Evolutionary conservation across 2,888 invertebrate species (phyloP), one percentile per base, ranked within the genome.

Genomic region (Stenchaetothrips biformis): DNA sequence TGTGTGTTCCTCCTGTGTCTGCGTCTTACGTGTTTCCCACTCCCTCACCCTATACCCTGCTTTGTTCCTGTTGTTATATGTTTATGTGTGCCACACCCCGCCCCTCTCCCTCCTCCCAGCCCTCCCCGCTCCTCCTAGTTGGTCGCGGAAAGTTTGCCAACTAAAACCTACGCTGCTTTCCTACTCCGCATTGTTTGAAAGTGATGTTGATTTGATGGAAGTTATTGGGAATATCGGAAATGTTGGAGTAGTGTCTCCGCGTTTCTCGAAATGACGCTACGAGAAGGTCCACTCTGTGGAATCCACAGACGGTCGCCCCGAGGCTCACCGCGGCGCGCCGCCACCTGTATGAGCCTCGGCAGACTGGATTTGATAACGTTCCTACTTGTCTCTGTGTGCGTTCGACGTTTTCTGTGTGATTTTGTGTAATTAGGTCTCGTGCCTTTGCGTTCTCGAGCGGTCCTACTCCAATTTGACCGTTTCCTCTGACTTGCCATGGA

Each of bases 131-230:
- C 67, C 67, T 74, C 67, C 67, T 74, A 74, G 67, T 74, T 74
- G 67, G 67, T 74, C 67, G 25, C 67, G 67, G 25, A 74, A 74
- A 74, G 67, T 74, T 74, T 74, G 21, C 67, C 21, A 74, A 74
- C 67, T 74, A 74, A 74, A 21, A 74, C 67, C 25, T 74, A 74
- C 21, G 67, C 67, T 74, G 67, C 67, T 74, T 74, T 21, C 67
- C 67, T 74, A 74, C 67, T 74, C 67, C 67, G 67, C 67, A 74
- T 74, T 74, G 67, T 74, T 74, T 74, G 67, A 74, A 67, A 74
- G 67, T 74, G 67, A 74, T 74, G 25, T 74, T 74, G 67, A 74
- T 74, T 74, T 74, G 67, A 74, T 74, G 67, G 67, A 74, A 74
- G 67, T 74, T 74, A 25, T 21, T 11, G 67, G 67, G 67, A 74